Conservation (phyloP, 2,888 invertebrate genomes). For the Tetanocera ferruginea region DNA sequence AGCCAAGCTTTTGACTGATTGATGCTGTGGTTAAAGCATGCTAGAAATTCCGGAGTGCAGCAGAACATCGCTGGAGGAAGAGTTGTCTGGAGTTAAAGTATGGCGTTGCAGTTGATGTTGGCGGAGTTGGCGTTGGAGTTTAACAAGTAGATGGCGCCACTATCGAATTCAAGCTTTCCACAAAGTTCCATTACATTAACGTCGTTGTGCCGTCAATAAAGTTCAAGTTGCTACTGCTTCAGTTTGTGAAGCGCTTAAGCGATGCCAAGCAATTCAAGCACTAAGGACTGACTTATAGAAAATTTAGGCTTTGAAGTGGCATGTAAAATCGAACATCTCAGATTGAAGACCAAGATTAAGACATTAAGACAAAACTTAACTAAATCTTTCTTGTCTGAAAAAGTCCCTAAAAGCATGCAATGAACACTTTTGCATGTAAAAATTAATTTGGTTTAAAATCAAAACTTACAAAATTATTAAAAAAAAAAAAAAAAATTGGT, state of each 20-base stretch:
- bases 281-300: not conserved
- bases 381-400: too few relatives aligned
- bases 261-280: not conserved
- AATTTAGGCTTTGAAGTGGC: too few relatives aligned
- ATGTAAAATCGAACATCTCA: too few relatives aligned
- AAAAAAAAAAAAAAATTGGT: too few relatives aligned
- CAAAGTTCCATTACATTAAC: conserved; percentile 20
- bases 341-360: too few relatives aligned
- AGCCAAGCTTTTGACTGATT: conserved; percentile 24
- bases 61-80: not conserved
- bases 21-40: not conserved
- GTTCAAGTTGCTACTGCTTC: not conserved
- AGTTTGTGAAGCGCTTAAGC: conserved; percentile 2
- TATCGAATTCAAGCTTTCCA: not conserved
- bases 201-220: conserved; percentile 6
- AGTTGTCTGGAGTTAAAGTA: not conserved
- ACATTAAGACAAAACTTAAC: too few relatives aligned
- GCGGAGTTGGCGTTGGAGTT: not conserved
- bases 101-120: not conserved
- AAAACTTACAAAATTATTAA: too few relatives aligned
- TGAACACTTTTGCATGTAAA: too few relatives aligned
- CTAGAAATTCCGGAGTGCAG: not conserved
- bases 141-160: not conserved
- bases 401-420: too few relatives aligned
- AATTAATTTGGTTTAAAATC: too few relatives aligned